Evolutionary conservation across 2,113 vertebrate species (phyloP), one percentile per base, ranked within the genome.

Genomic region (Calyptomena viridis): DNA sequence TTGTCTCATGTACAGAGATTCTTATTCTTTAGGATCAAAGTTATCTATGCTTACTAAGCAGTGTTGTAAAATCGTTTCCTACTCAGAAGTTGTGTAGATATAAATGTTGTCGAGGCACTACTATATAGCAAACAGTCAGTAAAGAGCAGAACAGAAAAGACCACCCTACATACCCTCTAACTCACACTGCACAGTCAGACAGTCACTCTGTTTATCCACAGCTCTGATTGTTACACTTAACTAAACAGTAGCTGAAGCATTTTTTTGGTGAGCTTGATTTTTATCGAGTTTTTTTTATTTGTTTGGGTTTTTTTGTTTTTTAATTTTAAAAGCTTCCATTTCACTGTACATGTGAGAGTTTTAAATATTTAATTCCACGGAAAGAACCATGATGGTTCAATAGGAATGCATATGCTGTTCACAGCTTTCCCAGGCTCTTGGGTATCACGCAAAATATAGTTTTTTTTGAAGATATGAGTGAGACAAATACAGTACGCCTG

Each of bases 261-360:
- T 72, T 23, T 55, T 2, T 44, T 60, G 11, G 3, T 46, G 28
- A 15, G 8, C 6, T 46, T 59, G 46, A 5, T 5, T 59, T 39
- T 44, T 58, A 22, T n/a, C 67, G 10, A 17, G 40, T 33, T n/a
- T 9, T 37, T 52, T 59, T 73, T 12, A 13, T 60, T 59, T 33
- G 2, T 13, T 19, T 21, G 28, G n/a, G n/a, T 1, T 8, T 22
- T 40, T 27, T 40, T 40, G 40, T 40, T 40, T 40, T 25, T 42
- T 4, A 0, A 5, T 59, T 84, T 79, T 53, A 23, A 63, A 72
- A 56, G 5, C 20, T 33, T 58, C 19, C 42, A 4, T 69, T 87
- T 60, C 21, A 15, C 18, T 42, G 6, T 25, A 25, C 14, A 20
- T 0, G 0, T 33, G 5, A 28, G 10, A 56, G 52, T 21, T 62